These are phyloP conservation scores for Lithophane ornitopus DNA, from an alignment of 2,888 invertebrate species.

Conservation along the genomic window DNA sequence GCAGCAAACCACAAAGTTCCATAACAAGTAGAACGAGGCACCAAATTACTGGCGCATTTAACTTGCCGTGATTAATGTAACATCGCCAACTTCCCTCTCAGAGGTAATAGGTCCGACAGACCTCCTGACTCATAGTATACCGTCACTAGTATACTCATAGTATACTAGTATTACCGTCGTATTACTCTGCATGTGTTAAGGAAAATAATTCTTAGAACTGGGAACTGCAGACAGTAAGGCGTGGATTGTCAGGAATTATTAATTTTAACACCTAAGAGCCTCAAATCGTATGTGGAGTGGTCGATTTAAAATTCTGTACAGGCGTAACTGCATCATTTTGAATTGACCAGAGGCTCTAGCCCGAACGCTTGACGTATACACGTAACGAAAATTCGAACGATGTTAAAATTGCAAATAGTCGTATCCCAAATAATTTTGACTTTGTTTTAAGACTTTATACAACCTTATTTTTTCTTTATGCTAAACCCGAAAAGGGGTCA, in stretches of 20 bases:
- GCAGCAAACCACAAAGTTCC: constrained; percentile 62
- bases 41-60: constrained; percentile 72
- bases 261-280: background rate
- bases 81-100: constrained; percentile 63
- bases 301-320: background rate
- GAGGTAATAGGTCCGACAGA: constrained; percentile 21
- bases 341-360: background rate
- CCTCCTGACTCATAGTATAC: constrained; percentile 30
- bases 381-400: background rate
- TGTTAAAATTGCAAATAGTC: background rate
- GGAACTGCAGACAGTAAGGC: background rate
- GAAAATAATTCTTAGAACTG: background rate
- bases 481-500: no score
- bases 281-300: background rate
- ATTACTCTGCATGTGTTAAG: background rate
- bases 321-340: background rate
- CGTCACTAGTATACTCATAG: no score
- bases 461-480: no score
- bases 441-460: background rate
- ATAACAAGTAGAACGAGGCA: constrained; percentile 59
- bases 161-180: constrained; percentile 35
- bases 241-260: background rate
- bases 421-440: background rate
- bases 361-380: background rate
- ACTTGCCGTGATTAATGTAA: constrained; percentile 72